Conservation (phyloP, 2,113 vertebrate species). For the Anoura caudifer region DNA sequence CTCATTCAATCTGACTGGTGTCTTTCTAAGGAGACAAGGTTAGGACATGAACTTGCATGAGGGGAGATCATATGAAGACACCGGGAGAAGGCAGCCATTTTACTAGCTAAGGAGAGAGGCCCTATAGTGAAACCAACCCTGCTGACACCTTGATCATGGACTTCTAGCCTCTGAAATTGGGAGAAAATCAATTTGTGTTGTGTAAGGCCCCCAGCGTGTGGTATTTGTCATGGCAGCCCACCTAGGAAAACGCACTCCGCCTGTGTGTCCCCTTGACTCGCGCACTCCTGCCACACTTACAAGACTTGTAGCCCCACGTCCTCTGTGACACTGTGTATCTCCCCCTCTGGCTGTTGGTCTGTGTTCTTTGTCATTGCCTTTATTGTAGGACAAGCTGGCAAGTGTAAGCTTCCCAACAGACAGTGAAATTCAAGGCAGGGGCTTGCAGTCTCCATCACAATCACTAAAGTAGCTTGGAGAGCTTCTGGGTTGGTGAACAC, state of each 20-base stretch:
- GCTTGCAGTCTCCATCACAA: not conserved
- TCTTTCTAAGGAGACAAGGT: not conserved
- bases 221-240: not conserved
- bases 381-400: not conserved
- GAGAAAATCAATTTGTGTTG: not conserved
- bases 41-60: accelerated
- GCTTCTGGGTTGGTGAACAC: not conserved
- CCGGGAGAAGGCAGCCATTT: not conserved
- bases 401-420: not conserved
- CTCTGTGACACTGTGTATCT: not conserved
- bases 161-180: not conserved
- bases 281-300: not conserved
- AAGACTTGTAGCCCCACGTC: too few species aligned
- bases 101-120: not conserved
- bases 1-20: not conserved
- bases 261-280: not conserved
- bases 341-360: not conserved
- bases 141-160: not conserved
- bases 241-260: not conserved
- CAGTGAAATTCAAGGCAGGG: not conserved
- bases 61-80: not conserved
- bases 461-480: not conserved
- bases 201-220: not conserved
- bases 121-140: not conserved
- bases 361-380: not conserved